phyloP scores from a whole-genome alignment of 2,797 vertebrate genomes.

The Phrynocephalus forsythii region DNA sequence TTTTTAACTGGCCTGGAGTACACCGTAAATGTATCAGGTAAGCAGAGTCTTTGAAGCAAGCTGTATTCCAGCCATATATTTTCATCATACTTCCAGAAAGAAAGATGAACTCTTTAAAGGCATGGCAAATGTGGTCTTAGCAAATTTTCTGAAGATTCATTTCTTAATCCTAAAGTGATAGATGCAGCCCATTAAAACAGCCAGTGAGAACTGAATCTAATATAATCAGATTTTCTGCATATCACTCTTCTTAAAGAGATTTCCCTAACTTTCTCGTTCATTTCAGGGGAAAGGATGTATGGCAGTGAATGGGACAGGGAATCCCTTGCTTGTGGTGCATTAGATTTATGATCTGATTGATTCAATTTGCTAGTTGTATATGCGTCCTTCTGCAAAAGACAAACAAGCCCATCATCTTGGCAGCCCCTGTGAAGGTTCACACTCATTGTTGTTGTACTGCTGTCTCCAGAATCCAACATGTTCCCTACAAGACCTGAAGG shows the following conservation, averaged over 20 bases:
- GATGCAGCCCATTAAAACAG: neutral
- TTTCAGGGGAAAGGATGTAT: neutral
- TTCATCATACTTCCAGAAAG: neutral
- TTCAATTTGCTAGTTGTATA: too few species aligned
- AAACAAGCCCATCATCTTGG: too few species aligned
- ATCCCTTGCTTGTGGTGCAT: neutral
- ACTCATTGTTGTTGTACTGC: too few species aligned
- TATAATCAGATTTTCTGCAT: neutral
- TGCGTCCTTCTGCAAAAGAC: too few species aligned
- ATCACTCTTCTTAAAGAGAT: neutral
- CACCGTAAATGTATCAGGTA: neutral
- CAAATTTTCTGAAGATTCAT: slow-evolving; percentile 5
- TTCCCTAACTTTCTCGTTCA: neutral
- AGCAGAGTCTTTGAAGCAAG: neutral
- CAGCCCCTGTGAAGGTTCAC: too few species aligned
- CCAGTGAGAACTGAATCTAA: neutral
- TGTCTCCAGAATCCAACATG: too few species aligned
- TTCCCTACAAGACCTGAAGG: too few species aligned
- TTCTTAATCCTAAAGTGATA: neutral
- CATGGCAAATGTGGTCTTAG: neutral
- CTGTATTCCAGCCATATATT: neutral
- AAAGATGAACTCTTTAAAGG: neutral
- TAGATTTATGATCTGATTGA: neutral
- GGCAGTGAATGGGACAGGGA: neutral
- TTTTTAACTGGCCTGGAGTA: neutral